A percentile compares a stretch with the other conserved stretches of the same genome.
phyloP scores from a whole-genome alignment of 2,888 invertebrate genomes.

The Cantharis rufa region DNA sequence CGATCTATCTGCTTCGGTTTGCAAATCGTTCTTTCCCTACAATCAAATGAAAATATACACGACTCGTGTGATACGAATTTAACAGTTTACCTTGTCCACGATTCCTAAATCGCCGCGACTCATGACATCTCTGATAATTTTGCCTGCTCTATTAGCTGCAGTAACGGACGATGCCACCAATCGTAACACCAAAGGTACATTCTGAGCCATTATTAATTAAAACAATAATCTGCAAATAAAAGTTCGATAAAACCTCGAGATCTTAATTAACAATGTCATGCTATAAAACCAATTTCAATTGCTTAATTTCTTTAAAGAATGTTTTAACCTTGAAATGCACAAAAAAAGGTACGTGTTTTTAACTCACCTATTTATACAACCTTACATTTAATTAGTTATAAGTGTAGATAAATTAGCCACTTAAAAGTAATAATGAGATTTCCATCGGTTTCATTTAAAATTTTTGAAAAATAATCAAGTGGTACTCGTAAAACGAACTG shows the following conservation, averaged over 20 bases:
- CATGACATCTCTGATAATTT: conserved; percentile 90
- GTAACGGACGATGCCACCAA: conserved; percentile 78
- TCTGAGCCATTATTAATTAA: conserved; percentile 61
- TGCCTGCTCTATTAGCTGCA: conserved; percentile 82
- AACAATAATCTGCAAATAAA: neutral
- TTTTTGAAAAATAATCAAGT: neutral
- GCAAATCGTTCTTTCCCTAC: conserved; percentile 88
- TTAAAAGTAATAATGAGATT: neutral
- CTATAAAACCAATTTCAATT: neutral
- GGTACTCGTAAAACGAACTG: neutral
- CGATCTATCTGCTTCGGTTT: conserved; percentile 97
- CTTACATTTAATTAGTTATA: neutral
- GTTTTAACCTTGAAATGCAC: neutral
- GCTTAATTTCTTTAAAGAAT: neutral
- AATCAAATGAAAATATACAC: conserved; percentile 31
- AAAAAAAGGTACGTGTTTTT: neutral
- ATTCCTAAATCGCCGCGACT: conserved; percentile 87
- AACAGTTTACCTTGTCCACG: conserved; percentile 78
- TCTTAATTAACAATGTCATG: neutral
- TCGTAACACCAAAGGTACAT: conserved; percentile 68
- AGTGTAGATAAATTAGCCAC: neutral
- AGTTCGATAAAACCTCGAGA: neutral
- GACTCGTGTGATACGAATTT: neutral
- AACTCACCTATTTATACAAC: neutral
- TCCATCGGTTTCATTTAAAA: neutral